Evolutionary conservation across 2,888 invertebrate species (phyloP).

Genomic region (Cerastoderma edule): DNA sequence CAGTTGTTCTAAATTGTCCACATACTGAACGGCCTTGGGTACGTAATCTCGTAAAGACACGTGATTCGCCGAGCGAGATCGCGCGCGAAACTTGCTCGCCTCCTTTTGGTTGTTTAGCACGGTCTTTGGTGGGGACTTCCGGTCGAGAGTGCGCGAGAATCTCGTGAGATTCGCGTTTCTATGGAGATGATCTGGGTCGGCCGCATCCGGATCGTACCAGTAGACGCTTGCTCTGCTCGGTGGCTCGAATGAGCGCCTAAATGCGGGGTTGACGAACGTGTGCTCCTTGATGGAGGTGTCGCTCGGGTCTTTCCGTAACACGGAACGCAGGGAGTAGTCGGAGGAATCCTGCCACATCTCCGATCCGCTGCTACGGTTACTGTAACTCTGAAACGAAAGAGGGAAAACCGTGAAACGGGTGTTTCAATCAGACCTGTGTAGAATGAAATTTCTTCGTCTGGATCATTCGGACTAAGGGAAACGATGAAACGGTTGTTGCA

Average conservation of each 20-base stretch:
- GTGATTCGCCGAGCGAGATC: constrained; percentile 9
- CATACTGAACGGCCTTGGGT: constrained; percentile 21
- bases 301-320: constrained; percentile 1
- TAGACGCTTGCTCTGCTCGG: constrained; percentile 16
- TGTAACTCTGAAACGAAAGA: constrained; percentile 11
- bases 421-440: no score
- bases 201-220: constrained; percentile 52
- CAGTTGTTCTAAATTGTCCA: constrained; percentile 16
- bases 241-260: constrained; percentile 40
- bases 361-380: constrained; percentile 12
- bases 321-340: constrained; percentile 4
- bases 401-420: no score
- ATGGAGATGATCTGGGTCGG: constrained; percentile 39
- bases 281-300: constrained; percentile 25
- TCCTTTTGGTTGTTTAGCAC: constrained; percentile 6
- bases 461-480: no score
- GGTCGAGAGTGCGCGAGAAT: constrained; percentile 27
- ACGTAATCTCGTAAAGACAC: constrained; percentile 27
- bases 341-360: constrained; percentile 15
- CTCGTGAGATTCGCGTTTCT: constrained; percentile 43
- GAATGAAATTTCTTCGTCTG: no score
- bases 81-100: not conserved
- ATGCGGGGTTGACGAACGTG: constrained; percentile 45
- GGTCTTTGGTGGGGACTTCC: constrained; percentile 32
- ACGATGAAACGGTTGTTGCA: no score